Conservation (phyloP, 1,140 invertebrate species). For the Pectinophora gossypiella region DNA sequence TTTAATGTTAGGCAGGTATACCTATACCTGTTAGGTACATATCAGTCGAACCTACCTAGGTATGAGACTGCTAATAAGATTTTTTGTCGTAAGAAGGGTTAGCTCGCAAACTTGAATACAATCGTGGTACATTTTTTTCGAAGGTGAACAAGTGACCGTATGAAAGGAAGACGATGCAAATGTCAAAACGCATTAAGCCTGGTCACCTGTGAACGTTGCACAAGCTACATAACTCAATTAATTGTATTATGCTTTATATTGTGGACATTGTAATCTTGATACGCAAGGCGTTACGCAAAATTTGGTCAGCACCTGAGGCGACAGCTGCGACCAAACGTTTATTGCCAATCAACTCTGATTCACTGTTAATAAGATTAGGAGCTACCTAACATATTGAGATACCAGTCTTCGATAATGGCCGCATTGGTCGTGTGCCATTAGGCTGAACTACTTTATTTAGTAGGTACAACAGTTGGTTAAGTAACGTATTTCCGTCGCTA, state of each 20-base stretch:
- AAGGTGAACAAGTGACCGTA: slow-evolving; percentile 56
- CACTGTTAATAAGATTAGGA: not conserved
- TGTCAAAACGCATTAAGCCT: slow-evolving; percentile 32
- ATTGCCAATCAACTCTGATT: slow-evolving; percentile 26
- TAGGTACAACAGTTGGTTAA: too few species aligned
- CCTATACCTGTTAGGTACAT: too few species aligned
- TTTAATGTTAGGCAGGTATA: too few species aligned
- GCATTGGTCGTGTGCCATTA: too few species aligned
- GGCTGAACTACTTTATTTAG: too few species aligned
- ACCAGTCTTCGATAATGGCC: too few species aligned
- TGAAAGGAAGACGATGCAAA: slow-evolving; percentile 60
- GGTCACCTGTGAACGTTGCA: slow-evolving; percentile 2
- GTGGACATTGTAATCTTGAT: not conserved
- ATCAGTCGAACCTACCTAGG: too few species aligned
- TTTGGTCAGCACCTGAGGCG: slow-evolving; percentile 21
- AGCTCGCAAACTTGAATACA: slow-evolving; percentile 29
- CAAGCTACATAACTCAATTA: slow-evolving; percentile 8
- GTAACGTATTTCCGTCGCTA: too few species aligned
- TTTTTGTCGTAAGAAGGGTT: too few species aligned
- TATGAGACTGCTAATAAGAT: too few species aligned
- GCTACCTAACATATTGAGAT: too few species aligned
- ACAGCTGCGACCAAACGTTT: slow-evolving; percentile 10
- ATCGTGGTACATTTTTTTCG: slow-evolving; percentile 43
- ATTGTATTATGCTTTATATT: slow-evolving; percentile 3
- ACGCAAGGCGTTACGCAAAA: slow-evolving; percentile 18